Evolutionary conservation across 2,797 vertebrate species (phyloP), one percentile per base, ranked within the genome.

Genomic region (Melanogrammus aeglefinus): DNA sequence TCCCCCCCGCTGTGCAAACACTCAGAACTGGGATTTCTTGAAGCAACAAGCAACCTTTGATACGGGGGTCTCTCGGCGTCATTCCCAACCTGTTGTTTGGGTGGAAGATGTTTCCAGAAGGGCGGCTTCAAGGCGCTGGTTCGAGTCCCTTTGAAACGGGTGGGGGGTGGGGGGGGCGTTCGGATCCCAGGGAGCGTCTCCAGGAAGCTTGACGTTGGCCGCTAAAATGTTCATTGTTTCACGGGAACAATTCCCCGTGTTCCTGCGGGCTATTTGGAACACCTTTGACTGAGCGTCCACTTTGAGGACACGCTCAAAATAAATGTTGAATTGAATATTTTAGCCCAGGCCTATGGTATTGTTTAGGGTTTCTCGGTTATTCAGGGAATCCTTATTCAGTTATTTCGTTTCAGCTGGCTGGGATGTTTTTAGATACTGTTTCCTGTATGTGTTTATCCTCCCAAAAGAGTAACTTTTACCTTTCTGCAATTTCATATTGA

Each of bases 1-100:
- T 86, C 79, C 86, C 90, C 87, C 90, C 86, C 76, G 81, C 87
- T 92, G 87, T 86, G 85, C 80, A 92, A 93, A 92, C 91, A 92
- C 79, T 86, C 87, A 82, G 86, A 88, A 7, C 24, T 66, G 63
- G 63, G 63, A 66, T 27, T 66, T 66, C 84, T 82, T 87, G 81
- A 80, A 86, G 83, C 87, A 95, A 95, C 87, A 95, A 92, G 84
- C 93, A 94, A 92, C 90, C 90, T 91, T 89, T 92, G 92, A 88
- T 84, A 84, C 2, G 21, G 84, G 80, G 80, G 87, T 83, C 80
- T 73, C 76, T 82, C 81, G 82, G 72, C 83, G 79, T 83, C 82
- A 84, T 83, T 87, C 82, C 82, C 81, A 38, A 76, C 80, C 81
- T 75, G 18, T 73, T 73, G 18, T 36, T 36, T 18, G 10, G 39